Base-by-base conservation (phyloP, 2,888 invertebrate species). In the Drosophila pseudotakahashii region DNA sequence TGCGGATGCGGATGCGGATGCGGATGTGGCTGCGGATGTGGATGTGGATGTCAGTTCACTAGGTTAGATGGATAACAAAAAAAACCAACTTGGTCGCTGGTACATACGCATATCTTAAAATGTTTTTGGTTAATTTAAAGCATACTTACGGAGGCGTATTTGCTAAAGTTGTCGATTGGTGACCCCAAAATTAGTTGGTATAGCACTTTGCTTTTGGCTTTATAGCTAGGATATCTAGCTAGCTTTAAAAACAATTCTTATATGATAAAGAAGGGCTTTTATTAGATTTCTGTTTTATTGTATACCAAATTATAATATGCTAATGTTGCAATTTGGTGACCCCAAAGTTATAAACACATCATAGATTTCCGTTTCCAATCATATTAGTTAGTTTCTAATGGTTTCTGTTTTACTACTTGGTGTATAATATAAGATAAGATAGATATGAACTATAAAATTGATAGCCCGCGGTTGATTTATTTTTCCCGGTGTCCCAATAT, bases 11-110 rank as follows among this genome's bases (percentile, higher is more conserved):
- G 54, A 70, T 52, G 51, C 30, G 64, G 26, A 36, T 50, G 53
- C 36, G 53, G 62, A 39, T 57, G 72, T 36, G 64, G 26, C 42
- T 50, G 53, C 36, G 53, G 62, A 39, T 57, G 72, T 34, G 53
- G 62, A 39, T 57, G 72, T 34, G 41, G 37, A 53, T 44, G 47
- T 16, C 14, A 34, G 19, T 47, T 54, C 34, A 62, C 52, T 53
- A 39, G 36, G 48, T 44, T 55, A 47, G 37, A 30, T 39, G 41
- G 30, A 36, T 16, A 48, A n/a, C n/a, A 16, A 9, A 19, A 7
- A 14, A 34, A 26, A 7, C 14, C 37, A 39, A 39, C 16, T 9
- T 19, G 13, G 10, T 6, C 9, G 13, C n/a, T 34, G 2, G 34
- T 4, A n/a, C n/a, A n/a, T n/a, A n/a, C n/a, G n/a, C n/a, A 34